Base-by-base conservation (phyloP, 1,140 invertebrate genomes). In the Drosophila jambulina region DNA sequence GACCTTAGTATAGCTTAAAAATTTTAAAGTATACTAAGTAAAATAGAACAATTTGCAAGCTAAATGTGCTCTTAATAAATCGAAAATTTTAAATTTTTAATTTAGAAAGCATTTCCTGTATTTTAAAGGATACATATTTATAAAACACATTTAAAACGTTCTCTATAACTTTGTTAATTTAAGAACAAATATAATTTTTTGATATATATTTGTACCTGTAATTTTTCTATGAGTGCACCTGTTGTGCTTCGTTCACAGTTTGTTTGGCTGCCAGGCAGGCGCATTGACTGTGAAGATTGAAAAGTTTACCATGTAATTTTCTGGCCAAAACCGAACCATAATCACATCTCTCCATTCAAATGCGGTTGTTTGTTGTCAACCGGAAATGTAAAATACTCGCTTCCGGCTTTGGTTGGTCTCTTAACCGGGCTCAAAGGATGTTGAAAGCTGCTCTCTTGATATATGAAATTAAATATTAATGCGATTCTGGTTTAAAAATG, bases 281-380 rank as follows among this genome's bases (percentile, higher is more conserved):
- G 53, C 75, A 77, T 68, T 77, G 56, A 77, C 75, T 77, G 74
- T 77, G 34, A 77, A 77, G 74, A 78, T 78, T 69, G 75, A 69
- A 69, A 21, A 54, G 72, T 76, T 46, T 43, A 54, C 56, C 56
- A 32, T 74, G n/a, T 62, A 75, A 74, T 74, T 72, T 23, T 72
- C 27, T 57, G 32, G 19, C 27, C 25, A 40, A 46, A 74, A 62
- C 58, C 71, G 48, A 74, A 59, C 58, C 42, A 34, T 67, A 58
- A 67, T 68, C 54, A 68, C 40, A n/a, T 38, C 34, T 36, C 38
- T 23, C 32, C 34, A 62, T 74, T 76, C 53, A 57, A 57, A 57
- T 64, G 60, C 29, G 25, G 46, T 36, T n/a, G 32, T 57, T 49
- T 38, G 59, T 76, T 64, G 69, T 40, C 25, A 42, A 67, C 34